Percentiles rank a stretch among this genome's conserved stretches.
Evolutionary conservation across 2,888 invertebrate species (phyloP).

Genomic region (Drosophila multiciliata): DNA sequence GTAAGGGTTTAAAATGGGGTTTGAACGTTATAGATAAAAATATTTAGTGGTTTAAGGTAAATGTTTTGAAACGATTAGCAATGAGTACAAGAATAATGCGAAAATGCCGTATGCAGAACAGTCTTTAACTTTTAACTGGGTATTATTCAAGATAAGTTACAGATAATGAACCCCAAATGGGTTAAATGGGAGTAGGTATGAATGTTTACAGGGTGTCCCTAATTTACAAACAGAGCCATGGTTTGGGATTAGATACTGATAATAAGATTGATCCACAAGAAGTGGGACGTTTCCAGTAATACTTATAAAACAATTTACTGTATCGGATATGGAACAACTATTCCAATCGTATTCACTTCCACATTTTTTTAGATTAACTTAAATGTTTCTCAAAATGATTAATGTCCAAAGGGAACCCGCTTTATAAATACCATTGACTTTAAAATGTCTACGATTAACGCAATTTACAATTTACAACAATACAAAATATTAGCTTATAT

Average conservation of each 20-base stretch:
- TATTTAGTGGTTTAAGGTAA: background rate
- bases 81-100: background rate
- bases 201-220: background rate
- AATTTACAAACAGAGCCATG: background rate
- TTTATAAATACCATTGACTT: background rate
- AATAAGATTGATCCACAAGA: background rate
- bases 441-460: constrained; percentile 20
- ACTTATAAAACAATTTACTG: background rate
- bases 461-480: background rate
- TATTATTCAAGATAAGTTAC: background rate
- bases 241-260: background rate
- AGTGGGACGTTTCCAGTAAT: background rate
- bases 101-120: background rate
- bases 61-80: background rate
- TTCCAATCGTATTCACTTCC: background rate
- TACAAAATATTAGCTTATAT: constrained; percentile 20
- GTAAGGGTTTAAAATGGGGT: background rate
- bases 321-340: background rate
- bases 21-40: background rate
- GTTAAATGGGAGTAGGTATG: background rate
- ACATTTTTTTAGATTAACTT: background rate
- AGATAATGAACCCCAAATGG: background rate
- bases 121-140: background rate
- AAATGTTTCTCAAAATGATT: background rate
- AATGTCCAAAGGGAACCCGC: background rate